These are phyloP conservation scores for Hyperopisus bebe DNA, from an alignment of 2,113 vertebrate species.

Conservation along the genomic window DNA sequence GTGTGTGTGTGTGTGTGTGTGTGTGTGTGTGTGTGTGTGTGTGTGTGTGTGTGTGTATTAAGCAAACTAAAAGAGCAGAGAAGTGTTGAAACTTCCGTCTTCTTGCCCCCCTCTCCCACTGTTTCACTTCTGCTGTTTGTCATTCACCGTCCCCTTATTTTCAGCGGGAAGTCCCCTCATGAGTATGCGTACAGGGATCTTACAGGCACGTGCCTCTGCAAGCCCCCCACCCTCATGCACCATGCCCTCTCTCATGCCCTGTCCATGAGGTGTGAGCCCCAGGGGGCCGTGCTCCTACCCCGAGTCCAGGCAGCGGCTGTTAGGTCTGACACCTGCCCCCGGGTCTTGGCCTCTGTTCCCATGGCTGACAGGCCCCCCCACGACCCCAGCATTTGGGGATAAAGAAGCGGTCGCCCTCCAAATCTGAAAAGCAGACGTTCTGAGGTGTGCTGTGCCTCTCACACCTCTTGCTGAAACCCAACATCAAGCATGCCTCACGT, in stretches of 20 bases:
- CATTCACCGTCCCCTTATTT: background rate
- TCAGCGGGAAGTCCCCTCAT: background rate
- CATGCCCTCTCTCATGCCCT: constrained; percentile 33
- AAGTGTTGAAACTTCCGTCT: background rate
- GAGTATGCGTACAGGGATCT: background rate
- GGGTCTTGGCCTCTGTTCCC: constrained; percentile 21
- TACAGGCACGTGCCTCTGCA: background rate
- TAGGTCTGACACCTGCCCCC: constrained; percentile 33
- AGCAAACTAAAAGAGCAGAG: background rate
- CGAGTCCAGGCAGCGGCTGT: constrained; percentile 19
- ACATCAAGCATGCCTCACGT: background rate
- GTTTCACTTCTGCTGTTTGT: background rate
- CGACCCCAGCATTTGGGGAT: background rate
- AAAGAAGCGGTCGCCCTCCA: background rate
- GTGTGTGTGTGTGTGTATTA: background rate
- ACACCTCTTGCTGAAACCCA: background rate
- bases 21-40: background rate
- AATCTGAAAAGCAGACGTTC: background rate
- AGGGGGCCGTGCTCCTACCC: constrained; percentile 17
- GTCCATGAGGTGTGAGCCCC: constrained; percentile 30
- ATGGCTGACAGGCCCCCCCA: background rate
- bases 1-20: background rate
- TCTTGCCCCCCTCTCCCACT: background rate
- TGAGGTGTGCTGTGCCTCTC: background rate
- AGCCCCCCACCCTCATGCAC: background rate